These are phyloP conservation scores for Trichonephila clavata DNA, from an alignment of 1,140 invertebrate species.

Conservation along the genomic window DNA sequence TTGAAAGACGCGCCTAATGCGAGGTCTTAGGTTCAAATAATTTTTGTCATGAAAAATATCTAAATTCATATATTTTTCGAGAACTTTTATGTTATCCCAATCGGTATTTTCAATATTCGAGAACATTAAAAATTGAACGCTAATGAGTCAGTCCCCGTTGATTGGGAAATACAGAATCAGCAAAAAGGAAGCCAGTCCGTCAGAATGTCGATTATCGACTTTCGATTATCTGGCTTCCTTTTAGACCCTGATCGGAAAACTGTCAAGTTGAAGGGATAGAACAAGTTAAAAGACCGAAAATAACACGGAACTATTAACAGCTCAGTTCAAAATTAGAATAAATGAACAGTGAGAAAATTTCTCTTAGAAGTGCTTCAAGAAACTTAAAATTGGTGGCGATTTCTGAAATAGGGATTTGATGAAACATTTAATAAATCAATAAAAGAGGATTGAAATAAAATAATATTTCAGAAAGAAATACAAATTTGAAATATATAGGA, in stretches of 20 bases:
- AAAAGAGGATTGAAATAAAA: too few relatives aligned
- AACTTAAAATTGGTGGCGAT: background rate
- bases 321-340: background rate
- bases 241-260: slow-evolving; percentile 20
- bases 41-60: background rate
- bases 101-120: background rate
- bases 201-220: slow-evolving; percentile 43
- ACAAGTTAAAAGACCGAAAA: slow-evolving; percentile 19
- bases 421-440: too few relatives aligned
- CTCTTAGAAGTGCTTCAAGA: background rate
- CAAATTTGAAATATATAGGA: too few relatives aligned
- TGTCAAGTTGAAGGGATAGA: background rate
- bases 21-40: background rate
- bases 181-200: slow-evolving; percentile 3
- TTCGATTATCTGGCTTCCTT: slow-evolving; percentile 51
- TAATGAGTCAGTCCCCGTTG: slow-evolving; percentile 4
- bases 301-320: slow-evolving; percentile 20
- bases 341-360: background rate
- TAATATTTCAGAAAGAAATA: too few relatives aligned
- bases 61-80: background rate
- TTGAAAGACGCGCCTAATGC: background rate
- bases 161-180: slow-evolving; percentile 5
- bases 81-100: background rate
- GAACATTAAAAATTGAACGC: slow-evolving; percentile 11
- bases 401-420: background rate